phyloP scores from a whole-genome alignment of 2,888 invertebrate genomes.

The Andrena minutula region DNA sequence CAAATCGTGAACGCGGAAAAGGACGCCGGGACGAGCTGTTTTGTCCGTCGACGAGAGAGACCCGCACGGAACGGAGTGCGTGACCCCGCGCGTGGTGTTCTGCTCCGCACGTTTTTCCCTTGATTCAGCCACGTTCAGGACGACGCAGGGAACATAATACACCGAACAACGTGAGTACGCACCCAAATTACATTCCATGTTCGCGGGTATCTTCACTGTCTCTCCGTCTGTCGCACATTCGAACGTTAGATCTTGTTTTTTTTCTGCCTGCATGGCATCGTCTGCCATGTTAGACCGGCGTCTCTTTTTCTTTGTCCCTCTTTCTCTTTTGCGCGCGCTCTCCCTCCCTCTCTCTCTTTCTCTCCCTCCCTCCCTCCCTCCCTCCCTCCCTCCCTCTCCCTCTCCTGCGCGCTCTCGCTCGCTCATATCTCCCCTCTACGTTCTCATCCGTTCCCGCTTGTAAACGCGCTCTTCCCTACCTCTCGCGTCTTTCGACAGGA shows the following conservation, averaged over 20 bases:
- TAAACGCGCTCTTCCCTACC: conserved; percentile 43
- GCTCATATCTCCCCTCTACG: conserved; percentile 21
- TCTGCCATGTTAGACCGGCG: conserved; percentile 74
- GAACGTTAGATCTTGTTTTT: conserved; percentile 70
- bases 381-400: not conserved
- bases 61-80: conserved; percentile 67
- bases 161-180: conserved; percentile 62
- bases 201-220: conserved; percentile 38
- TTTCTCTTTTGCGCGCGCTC: conserved; percentile 38
- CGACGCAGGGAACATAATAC: conserved; percentile 42
- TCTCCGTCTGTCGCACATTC: conserved; percentile 45
- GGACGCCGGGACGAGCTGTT: conserved; percentile 68
- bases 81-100: conserved; percentile 68
- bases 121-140: conserved; percentile 31
- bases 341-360: conserved; percentile 29
- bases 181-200: conserved; percentile 27
- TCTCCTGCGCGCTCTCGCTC: conserved; percentile 41
- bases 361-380: not conserved
- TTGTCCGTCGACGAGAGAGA: conserved; percentile 66
- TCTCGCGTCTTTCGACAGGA: conserved; percentile 42
- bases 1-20: conserved; percentile 49
- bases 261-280: conserved; percentile 73
- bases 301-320: conserved; percentile 58
- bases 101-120: conserved; percentile 33
- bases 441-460: conserved; percentile 14